A percentile compares a stretch with the other conserved stretches of the same genome.
These are phyloP conservation scores for Pungitius pungitius DNA, from an alignment of 2,113 vertebrate genomes.

Conservation along the genomic window DNA sequence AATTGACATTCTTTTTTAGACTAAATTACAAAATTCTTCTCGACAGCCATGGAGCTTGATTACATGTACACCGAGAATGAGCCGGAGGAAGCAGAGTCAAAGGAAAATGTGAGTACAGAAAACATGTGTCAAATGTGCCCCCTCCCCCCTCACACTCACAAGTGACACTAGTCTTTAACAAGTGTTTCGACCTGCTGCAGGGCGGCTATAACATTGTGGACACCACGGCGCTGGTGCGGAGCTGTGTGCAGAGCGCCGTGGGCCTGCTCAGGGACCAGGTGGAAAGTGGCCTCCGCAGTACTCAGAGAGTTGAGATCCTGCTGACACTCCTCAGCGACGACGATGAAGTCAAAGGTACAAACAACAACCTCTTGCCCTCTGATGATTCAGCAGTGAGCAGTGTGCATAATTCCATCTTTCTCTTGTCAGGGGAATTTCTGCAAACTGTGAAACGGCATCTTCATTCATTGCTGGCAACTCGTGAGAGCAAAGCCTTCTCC, in stretches of 20 bases:
- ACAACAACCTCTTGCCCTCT: neutral
- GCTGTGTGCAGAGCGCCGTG: slow-evolving; percentile 92
- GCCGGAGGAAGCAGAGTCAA: slow-evolving; percentile 41
- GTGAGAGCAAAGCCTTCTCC: slow-evolving; percentile 76
- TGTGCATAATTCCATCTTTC: slow-evolving; percentile 4
- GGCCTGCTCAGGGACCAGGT: slow-evolving; percentile 87
- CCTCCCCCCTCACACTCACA: neutral
- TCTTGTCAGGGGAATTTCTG: slow-evolving; percentile 85
- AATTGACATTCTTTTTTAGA: neutral
- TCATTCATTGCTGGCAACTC: slow-evolving; percentile 77
- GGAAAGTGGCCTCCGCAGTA: slow-evolving; percentile 76
- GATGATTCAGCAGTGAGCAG: neutral
- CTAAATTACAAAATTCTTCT: slow-evolving; percentile 9
- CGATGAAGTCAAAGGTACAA: slow-evolving; percentile 75
- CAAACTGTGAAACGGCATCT: slow-evolving; percentile 83
- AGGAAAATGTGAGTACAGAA: slow-evolving; percentile 62
- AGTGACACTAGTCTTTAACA: slow-evolving; percentile 5
- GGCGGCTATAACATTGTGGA: slow-evolving; percentile 79
- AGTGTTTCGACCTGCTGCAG: slow-evolving; percentile 33
- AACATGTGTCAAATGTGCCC: no score
- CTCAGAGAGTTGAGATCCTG: slow-evolving; percentile 86
- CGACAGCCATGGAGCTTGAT: slow-evolving; percentile 75
- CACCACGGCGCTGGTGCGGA: slow-evolving; percentile 87
- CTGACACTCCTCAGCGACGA: slow-evolving; percentile 83
- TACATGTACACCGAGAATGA: slow-evolving; percentile 64